These are phyloP conservation scores for Chaetura pelagica DNA, from an alignment of 2,113 vertebrate species.

Conservation along the genomic window DNA sequence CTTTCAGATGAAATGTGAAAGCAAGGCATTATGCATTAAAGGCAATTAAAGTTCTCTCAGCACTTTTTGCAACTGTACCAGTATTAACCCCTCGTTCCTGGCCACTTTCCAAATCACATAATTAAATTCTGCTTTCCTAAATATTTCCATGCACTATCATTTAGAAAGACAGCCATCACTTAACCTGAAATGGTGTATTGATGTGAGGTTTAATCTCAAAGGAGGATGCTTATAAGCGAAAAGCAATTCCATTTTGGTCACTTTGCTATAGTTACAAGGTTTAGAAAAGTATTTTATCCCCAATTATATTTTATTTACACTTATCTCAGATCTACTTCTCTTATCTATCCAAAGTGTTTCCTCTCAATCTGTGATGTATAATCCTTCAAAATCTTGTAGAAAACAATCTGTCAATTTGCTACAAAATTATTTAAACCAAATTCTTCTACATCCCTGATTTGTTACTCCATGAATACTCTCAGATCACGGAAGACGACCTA, in stretches of 20 bases:
- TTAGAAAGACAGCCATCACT: constrained; percentile 26
- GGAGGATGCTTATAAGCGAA: not conserved
- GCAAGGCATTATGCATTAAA: constrained; percentile 27
- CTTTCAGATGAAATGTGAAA: constrained; percentile 54
- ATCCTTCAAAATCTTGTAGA: not conserved
- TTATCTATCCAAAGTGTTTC: not conserved
- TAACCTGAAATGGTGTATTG: not conserved
- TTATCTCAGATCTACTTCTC: not conserved
- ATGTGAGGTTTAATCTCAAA: not conserved
- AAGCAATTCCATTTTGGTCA: not conserved
- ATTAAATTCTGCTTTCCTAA: constrained; percentile 56
- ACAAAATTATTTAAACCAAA: not conserved
- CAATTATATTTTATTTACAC: not conserved
- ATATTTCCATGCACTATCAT: constrained; percentile 33
- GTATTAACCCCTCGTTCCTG: constrained; percentile 34
- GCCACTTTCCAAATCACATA: constrained; percentile 39
- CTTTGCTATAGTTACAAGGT: not conserved
- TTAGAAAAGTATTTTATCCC: not conserved
- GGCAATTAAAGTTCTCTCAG: constrained; percentile 53
- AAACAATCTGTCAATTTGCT: not conserved
- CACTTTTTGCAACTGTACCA: constrained; percentile 7
- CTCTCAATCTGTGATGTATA: not conserved
- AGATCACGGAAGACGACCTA: not conserved
- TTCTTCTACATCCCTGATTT: not conserved
- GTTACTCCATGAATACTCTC: not conserved